Conservation (phyloP, 2,797 vertebrate species). For the Anguilla anguilla region DNA sequence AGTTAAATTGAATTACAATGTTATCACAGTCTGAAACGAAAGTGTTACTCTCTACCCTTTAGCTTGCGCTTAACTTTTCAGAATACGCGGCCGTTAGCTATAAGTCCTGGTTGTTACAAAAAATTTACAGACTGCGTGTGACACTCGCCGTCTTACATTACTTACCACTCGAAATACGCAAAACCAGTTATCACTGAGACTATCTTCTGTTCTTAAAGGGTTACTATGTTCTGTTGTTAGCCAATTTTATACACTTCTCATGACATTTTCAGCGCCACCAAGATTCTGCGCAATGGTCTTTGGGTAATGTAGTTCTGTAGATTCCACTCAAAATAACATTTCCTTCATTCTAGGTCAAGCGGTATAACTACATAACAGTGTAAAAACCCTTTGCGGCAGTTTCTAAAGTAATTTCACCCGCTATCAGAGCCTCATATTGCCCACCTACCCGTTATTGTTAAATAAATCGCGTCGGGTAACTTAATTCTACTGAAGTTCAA, state of each 20-base stretch:
- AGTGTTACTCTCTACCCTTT: no score
- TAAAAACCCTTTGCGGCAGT: background rate
- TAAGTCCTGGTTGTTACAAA: background rate
- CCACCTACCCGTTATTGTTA: background rate
- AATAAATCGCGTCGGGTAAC: background rate
- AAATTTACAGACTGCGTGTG: background rate
- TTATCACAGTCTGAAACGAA: no score
- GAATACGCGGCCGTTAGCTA: background rate
- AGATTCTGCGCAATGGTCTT: constrained; percentile 7
- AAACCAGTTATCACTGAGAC: background rate
- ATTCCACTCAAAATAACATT: background rate
- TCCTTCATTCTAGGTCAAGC: background rate
- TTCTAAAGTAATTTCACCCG: background rate
- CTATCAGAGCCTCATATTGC: background rate
- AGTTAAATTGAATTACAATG: no score
- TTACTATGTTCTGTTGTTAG: background rate
- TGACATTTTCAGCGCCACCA: constrained; percentile 1
- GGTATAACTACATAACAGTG: background rate
- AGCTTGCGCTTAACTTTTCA: no score
- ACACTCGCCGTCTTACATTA: background rate
- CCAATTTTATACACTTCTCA: background rate
- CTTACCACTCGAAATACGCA: background rate
- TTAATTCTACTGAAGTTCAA: no score
- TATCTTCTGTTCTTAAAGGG: background rate
- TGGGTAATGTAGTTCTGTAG: constrained; percentile 29